Evolutionary conservation across 2,888 invertebrate genomes (phyloP).

Genomic region (Andrena bicolor): DNA sequence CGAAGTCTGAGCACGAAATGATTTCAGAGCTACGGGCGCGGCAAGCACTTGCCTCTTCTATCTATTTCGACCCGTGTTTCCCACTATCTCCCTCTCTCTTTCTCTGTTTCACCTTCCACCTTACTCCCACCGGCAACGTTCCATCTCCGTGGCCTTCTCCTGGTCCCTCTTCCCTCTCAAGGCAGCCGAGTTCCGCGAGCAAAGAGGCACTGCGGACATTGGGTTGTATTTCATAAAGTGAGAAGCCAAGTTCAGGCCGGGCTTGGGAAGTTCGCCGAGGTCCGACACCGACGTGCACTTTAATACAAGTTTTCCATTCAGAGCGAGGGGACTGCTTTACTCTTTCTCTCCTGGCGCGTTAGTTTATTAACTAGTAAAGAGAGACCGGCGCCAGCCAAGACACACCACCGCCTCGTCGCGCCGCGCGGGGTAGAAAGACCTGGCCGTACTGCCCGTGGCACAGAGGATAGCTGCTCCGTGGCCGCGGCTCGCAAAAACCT

Average conservation of each 20-base stretch:
- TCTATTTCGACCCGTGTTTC: conserved; percentile 51
- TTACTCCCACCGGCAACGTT: conserved; percentile 16
- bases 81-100: conserved; percentile 15
- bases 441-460: not conserved
- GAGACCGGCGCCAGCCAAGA: conserved; percentile 56
- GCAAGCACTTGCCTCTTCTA: conserved; percentile 60
- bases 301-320: conserved; percentile 75
- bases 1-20: conserved; percentile 71
- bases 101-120: conserved; percentile 1
- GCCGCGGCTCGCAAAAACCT: conserved; percentile 57
- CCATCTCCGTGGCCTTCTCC: conserved; percentile 44
- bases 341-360: conserved; percentile 50
- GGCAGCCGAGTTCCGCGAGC: conserved; percentile 60
- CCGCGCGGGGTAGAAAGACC: conserved; percentile 6
- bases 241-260: conserved; percentile 71
- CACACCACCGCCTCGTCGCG: conserved; percentile 24
- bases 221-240: conserved; percentile 75
- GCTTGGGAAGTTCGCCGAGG: conserved; percentile 56
- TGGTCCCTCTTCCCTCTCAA: conserved; percentile 12
- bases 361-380: conserved; percentile 70
- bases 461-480: not conserved
- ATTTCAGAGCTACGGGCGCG: conserved; percentile 68
- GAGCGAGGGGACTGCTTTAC: conserved; percentile 27
- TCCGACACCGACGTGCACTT: conserved; percentile 62
- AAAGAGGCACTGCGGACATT: conserved; percentile 61